Evolutionary conservation across 2,888 invertebrate species (phyloP), one percentile per base, ranked within the genome.

Genomic region (Eueremaeus valkanovi): DNA sequence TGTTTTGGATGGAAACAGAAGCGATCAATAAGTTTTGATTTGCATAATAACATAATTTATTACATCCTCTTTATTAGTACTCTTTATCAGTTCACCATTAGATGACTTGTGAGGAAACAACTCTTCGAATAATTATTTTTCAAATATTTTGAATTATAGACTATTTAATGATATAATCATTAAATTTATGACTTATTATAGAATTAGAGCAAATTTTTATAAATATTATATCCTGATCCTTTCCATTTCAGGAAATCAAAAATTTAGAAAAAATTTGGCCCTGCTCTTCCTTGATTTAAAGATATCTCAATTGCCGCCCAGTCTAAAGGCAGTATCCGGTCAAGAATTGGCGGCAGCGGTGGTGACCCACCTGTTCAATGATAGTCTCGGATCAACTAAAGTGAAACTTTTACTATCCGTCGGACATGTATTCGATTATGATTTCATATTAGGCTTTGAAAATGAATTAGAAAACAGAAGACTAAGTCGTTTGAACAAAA

Each of bases 251-350:
- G 76, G 70, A 18, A 73, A 51, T 49, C 31, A 45, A 1, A 73
- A 58, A 24, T 78, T 75, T 45, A 72, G 76, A 21, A 76, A 76
- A 42, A 73, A 78, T 51, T 72, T 80, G 21, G 74, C 78, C 5
- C 72, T 80, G 11, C 55, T 80, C 13, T 78, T 80, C 74, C 68
- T 80, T 11, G 80, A 80, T 55, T 51, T 80, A 21, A 80, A 80
- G 72, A n/a, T 80, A 5, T 74, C 76, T 2, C 73, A 76, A 13
- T 70, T 79, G 3, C 51, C 74, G 0, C 72, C 76, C 40, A 72
- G 68, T 9, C 74, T 76, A 21, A 79, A 80, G 73, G 78, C 77
- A 13, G 74, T 72, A 31, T 78, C 80, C 16, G 80, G 80, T 31
- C 74, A 78, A 73, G 77, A 80, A 72, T 74, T 80, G 9, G 79